Base-by-base conservation (phyloP, 2,113 vertebrate species). In the Casuarius casuarius region DNA sequence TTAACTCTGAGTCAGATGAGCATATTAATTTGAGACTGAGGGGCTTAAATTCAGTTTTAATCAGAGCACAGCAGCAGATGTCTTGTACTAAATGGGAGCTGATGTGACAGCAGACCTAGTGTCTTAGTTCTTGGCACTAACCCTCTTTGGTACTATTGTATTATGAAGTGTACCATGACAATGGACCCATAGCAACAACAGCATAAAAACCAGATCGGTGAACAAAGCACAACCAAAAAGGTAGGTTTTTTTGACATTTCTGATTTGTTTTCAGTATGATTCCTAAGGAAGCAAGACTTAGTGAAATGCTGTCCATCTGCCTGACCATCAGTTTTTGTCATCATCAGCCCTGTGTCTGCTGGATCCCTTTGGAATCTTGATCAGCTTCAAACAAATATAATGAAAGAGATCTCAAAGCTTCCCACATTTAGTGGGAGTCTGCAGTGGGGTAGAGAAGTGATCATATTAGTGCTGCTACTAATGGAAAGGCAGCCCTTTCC, bases 201-300 rank as follows among this genome's bases (percentile, higher is more conserved):
- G 58, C 71, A 67, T 67, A 54, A 84, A 85, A 3, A 5, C 8
- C 46, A 48, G 22, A 89, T 44, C 51, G 78, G 12, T 76, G 75
- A 90, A 42, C 49, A 87, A 76, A 87, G 67, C 35, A 76, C 48
- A 84, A 84, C 12, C 1, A 4, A 87, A n/a, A 80, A 82, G 21
- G 8, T 67, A 87, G 28, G 28, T 38, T 74, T 90, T 87, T 83
- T 65, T 35, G 68, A 63, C n/a, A 42, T 74, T 91, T 70, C 17
- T 89, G 26, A 56, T 86, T 95, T 85, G 29, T 76, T 76, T 96
- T 90, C 56, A 33, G 22, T 65, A 61, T 90, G 62, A 74, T 89
- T 95, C 71, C 77, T 91, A 87, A 87, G 87, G 81, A 92, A 91
- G 87, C 52, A 70, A 61, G 62, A 38, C 38, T 88, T 75, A 25